Base-by-base conservation (phyloP, 2,888 invertebrate genomes). In the Limnephilus marmoratus region DNA sequence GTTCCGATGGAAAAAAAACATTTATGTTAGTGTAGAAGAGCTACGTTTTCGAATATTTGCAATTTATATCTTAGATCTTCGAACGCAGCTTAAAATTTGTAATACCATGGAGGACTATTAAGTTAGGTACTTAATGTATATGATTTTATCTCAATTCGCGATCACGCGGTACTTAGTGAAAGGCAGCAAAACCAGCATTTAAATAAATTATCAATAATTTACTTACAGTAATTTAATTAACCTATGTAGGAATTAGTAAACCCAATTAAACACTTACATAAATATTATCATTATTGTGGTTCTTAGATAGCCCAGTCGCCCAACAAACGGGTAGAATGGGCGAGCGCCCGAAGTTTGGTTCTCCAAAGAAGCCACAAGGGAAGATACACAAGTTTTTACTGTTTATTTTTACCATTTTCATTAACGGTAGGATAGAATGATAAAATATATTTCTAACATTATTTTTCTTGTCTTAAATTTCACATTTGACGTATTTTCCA, bases 141-240 rank as follows among this genome's bases (percentile, higher is more conserved):
- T 68, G 24, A 18, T 7, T 18, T 68, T 68, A 68, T 68, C 68
- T 68, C 5, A 13, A 49, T 49, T 15, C 68, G 18, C 15, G 24
- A 68, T 68, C 18, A 3, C 18, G 18, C 15, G 49, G 2, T 53
- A 15, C 53, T 53, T 53, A 18, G 68, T 18, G 24, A 68, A 68
- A 68, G 68, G 68, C 68, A 68, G 68, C 68, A 68, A 68, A 68
- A 68, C 68, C 68, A 68, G 68, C 68, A 68, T 68, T 68, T 68
- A 68, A 68, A 68, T 68, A 68, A 68, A 68, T 68, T 18, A 18
- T 68, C 68, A 68, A 68, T 68, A 68, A 18, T 68, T 5, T 18
- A 68, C 24, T 53, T 0, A 31, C 31, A 53, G 53, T 2, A 15
- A 53, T 53, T 53, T 53, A 53, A 53, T 53, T 68, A 18, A 68